Evolutionary conservation across 2,113 vertebrate species (phyloP), one percentile per base, ranked within the genome.

Genomic region (Pseudonaja textilis): DNA sequence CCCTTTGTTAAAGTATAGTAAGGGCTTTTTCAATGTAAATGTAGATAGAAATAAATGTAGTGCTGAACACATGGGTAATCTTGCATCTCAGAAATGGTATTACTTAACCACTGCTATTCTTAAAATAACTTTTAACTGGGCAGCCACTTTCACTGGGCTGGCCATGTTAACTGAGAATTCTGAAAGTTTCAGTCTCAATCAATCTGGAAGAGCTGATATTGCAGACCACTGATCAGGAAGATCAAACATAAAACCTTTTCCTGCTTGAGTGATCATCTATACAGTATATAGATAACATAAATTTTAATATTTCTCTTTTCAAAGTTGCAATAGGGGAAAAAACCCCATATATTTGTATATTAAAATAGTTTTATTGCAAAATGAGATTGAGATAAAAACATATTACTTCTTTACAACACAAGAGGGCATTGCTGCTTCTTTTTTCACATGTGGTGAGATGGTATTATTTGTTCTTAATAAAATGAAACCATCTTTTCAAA

Each of bases 381-480:
- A 54, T 25, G 0, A 5, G 34, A 0, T 4, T 88, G 74, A 81
- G 18, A 22, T 22, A 81, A 81, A 42, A 81, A 81, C 3, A 0
- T 29, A 64, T 39, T 42, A 18, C 18, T 42, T 29, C 16, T 57
- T 55, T 1, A 64, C 3, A 96, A 95, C 97, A 95, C 96, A 93
- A 97, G 97, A 74, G 96, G 97, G 97, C 95, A 93, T 18, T 88
- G 95, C 95, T 92, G 95, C 93, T 91, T 93, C 93, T 94, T 93
- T 64, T 57, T 91, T 20, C 87, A 5, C 0, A n/a, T 0, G 0
- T 74, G 0, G 89, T 59, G 10, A 85, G 54, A 8, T 0, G 0
- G 4, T 47, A 0, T 0, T 1, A 10, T 14, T 0, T 12, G 57
- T 0, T 0, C 2, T 0, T 52, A 14, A 61, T 59, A 59, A 93